Conservation (phyloP, 2,113 vertebrate species). For the Lasiurus cinereus region DNA sequence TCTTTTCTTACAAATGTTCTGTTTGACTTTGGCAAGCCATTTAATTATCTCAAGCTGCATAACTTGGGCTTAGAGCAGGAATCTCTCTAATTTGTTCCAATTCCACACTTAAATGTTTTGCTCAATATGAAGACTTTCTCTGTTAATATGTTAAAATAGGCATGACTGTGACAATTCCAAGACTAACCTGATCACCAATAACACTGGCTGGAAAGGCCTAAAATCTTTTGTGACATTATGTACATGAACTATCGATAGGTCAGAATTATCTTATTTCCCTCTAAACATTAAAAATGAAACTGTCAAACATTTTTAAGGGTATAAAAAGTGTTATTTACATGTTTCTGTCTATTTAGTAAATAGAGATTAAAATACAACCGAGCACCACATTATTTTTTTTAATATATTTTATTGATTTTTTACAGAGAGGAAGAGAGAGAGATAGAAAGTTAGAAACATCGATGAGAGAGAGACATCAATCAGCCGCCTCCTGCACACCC, state of each 20-base stretch:
- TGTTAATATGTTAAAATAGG: neutral
- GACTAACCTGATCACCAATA: neutral
- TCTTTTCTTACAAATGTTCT: constrained; percentile 3
- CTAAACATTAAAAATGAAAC: neutral
- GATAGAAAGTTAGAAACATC: no score
- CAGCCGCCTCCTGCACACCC: no score
- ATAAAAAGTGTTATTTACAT: neutral
- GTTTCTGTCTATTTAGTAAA: neutral
- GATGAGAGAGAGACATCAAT: no score
- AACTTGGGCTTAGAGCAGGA: neutral
- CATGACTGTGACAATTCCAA: neutral
- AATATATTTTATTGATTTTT: no score
- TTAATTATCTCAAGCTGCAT: neutral
- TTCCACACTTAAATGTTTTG: neutral
- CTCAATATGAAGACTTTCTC: neutral
- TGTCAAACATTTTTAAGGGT: neutral
- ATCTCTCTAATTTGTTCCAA: neutral
- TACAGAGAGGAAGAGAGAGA: no score
- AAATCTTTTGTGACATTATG: neutral
- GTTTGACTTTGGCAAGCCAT: neutral
- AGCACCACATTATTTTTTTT: neutral
- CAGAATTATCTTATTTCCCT: neutral
- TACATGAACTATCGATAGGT: neutral
- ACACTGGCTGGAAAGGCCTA: neutral
- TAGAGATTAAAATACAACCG: neutral